phyloP scores from a whole-genome alignment of 2,113 vertebrate species.

The Petromus typicus region DNA sequence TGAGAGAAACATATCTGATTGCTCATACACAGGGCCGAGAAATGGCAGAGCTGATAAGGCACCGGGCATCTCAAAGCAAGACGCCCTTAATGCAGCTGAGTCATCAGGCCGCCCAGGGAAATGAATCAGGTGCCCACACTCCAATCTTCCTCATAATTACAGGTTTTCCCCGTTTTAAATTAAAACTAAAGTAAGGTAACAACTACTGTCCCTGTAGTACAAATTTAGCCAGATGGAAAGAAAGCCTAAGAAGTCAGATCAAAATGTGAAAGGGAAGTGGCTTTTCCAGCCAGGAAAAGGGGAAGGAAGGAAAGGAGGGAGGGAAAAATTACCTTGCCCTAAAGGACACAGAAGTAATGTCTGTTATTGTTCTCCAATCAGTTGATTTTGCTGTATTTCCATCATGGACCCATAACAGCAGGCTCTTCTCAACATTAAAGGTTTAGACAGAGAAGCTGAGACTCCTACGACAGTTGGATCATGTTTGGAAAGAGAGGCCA shows the following conservation, averaged over 20 bases:
- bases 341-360: background rate
- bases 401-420: background rate
- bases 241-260: conserved; percentile 43
- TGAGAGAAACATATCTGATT: conserved; percentile 74
- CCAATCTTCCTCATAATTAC: conserved; percentile 63
- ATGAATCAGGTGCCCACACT: conserved; percentile 79
- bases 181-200: conserved; percentile 73
- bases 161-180: conserved; percentile 63
- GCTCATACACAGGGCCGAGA: conserved; percentile 64
- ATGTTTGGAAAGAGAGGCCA: background rate
- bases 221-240: conserved; percentile 62
- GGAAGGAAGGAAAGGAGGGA: background rate
- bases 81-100: conserved; percentile 73
- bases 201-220: conserved; percentile 55
- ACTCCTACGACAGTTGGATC: background rate
- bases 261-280: conserved; percentile 49
- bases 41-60: conserved; percentile 53
- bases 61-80: conserved; percentile 63
- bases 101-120: conserved; percentile 72
- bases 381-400: background rate
- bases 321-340: background rate
- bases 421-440: conserved; percentile 3
- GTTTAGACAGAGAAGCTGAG: background rate
- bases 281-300: background rate
- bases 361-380: background rate